A percentile compares a stretch with the other conserved stretches of the same genome.
These are phyloP conservation scores for Amia ocellicauda DNA, from an alignment of 2,113 vertebrate species.

Conservation along the genomic window DNA sequence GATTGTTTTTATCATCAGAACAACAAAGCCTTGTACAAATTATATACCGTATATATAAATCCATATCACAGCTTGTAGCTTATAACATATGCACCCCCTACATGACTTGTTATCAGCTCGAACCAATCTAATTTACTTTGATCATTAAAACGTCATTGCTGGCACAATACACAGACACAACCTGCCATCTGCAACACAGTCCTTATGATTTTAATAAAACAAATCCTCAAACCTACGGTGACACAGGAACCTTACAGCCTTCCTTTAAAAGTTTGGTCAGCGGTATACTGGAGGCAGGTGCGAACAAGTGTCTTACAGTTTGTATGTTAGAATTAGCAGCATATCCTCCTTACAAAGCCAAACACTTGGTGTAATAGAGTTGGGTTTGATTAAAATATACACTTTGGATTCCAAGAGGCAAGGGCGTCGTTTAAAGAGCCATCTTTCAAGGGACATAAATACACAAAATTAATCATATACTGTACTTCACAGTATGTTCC, in stretches of 20 bases:
- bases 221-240: neutral
- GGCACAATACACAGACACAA: too few relatives aligned
- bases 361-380: neutral
- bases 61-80: too few relatives aligned
- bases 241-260: neutral
- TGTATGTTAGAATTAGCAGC: neutral
- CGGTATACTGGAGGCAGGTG: neutral
- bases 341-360: conserved; percentile 2
- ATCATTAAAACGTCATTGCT: too few relatives aligned
- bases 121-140: too few relatives aligned
- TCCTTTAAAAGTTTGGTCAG: neutral
- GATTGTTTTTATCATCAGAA: too few relatives aligned
- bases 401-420: neutral
- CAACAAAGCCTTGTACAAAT: too few relatives aligned
- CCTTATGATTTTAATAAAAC: conserved; percentile 3
- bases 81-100: too few relatives aligned
- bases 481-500: too few relatives aligned
- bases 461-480: neutral
- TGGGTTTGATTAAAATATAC: neutral
- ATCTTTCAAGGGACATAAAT: neutral
- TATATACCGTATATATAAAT: too few relatives aligned
- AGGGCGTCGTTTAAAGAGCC: too few relatives aligned
- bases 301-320: neutral
- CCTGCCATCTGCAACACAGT: neutral
- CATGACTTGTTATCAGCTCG: too few relatives aligned